Percentiles rank a stretch among this genome's conserved stretches.
These are phyloP conservation scores for Listronotus oregonensis DNA, from an alignment of 1,140 invertebrate species.

Conservation along the genomic window DNA sequence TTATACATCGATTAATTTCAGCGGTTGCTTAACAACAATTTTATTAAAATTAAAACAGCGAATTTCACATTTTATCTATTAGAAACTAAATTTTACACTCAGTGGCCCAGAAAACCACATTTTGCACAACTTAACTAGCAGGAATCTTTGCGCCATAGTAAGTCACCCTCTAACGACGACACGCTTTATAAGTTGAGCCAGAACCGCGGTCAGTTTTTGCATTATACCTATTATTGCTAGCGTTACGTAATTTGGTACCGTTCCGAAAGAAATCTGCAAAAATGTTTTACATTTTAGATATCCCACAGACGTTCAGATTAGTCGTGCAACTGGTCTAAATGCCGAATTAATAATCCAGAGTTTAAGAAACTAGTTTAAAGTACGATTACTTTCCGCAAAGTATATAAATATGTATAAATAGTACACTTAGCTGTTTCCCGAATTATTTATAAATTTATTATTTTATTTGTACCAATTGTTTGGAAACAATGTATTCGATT, in stretches of 20 bases:
- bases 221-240: background rate
- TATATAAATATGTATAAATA: too few species aligned
- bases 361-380: too few species aligned
- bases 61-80: background rate
- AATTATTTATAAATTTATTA: too few species aligned
- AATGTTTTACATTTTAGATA: background rate
- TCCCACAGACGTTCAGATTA: background rate
- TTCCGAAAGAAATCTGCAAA: background rate
- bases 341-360: too few species aligned
- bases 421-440: too few species aligned
- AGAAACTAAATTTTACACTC: too few species aligned
- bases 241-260: background rate
- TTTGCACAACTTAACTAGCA: conserved; percentile 14
- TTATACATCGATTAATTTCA: conserved; percentile 14
- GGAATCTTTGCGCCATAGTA: conserved; percentile 16
- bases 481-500: too few species aligned
- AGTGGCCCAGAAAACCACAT: conserved; percentile 12
- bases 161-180: conserved; percentile 7
- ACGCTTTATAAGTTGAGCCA: conserved; percentile 1
- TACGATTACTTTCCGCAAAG: too few species aligned
- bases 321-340: too few species aligned
- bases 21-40: background rate
- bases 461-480: too few species aligned
- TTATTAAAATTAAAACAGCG: background rate
- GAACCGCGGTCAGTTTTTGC: background rate